These are phyloP conservation scores for Thunnus albacares DNA, from an alignment of 2,797 vertebrate genomes.

Conservation along the genomic window DNA sequence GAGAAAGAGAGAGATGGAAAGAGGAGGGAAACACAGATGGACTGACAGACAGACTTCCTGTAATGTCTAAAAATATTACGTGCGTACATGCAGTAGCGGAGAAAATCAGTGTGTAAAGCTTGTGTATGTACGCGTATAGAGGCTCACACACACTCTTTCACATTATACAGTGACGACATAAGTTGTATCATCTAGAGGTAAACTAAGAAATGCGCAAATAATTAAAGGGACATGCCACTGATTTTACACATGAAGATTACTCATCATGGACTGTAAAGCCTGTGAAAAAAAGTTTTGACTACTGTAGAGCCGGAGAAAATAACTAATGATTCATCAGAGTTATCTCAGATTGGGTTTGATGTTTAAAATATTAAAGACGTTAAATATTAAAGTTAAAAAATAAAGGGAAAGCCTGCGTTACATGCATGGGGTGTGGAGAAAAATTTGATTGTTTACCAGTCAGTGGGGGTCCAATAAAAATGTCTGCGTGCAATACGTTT, in stretches of 20 bases:
- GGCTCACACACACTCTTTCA: background rate
- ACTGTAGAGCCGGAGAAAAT: slow-evolving; percentile 1
- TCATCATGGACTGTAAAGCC: background rate
- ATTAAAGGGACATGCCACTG: background rate
- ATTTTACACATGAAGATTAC: background rate
- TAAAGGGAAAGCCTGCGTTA: background rate
- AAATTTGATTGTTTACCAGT: background rate
- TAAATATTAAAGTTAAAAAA: too few species aligned
- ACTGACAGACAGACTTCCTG: slow-evolving; percentile 51
- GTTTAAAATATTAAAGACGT: background rate
- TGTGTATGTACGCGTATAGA: background rate
- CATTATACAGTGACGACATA: background rate
- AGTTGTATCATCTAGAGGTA: background rate
- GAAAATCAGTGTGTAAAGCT: background rate
- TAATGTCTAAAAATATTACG: slow-evolving; percentile 56
- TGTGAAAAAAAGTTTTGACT: background rate
- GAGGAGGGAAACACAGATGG: slow-evolving; percentile 46
- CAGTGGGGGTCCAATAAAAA: too few species aligned
- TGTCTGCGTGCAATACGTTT: background rate
- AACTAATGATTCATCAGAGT: background rate
- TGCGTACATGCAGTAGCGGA: slow-evolving; percentile 4
- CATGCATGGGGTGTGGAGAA: background rate
- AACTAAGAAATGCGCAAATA: background rate
- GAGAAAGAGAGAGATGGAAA: slow-evolving; percentile 38
- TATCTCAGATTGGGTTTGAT: background rate